phyloP scores from a whole-genome alignment of 2,113 vertebrate species.

The Circaetus gallicus region DNA sequence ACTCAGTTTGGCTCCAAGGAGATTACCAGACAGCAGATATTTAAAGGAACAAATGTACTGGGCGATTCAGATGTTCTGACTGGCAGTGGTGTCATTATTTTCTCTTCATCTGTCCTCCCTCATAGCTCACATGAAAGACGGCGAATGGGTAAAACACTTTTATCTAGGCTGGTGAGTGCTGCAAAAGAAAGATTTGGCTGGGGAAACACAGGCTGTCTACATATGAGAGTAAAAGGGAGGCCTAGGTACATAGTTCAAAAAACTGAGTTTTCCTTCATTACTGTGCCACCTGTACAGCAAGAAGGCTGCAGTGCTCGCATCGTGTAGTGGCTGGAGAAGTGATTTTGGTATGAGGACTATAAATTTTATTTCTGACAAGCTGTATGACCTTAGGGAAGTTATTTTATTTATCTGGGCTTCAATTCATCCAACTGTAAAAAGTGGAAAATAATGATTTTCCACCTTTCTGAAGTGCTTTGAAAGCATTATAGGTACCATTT shows the following conservation, averaged over 20 bases:
- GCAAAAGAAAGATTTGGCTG: not conserved
- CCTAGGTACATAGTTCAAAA: not conserved
- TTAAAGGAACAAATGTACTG: not conserved
- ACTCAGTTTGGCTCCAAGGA: not conserved
- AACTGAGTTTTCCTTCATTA: not conserved
- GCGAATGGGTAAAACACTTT: not conserved
- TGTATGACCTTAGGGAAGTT: not conserved
- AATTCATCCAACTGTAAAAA: not conserved
- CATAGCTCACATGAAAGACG: not conserved
- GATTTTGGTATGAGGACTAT: not conserved
- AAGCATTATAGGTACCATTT: not conserved
- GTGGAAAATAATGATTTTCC: constrained; percentile 4
- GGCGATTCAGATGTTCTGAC: not conserved
- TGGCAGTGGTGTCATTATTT: not conserved
- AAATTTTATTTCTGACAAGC: constrained; percentile 6
- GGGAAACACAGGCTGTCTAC: not conserved
- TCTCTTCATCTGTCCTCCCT: constrained; percentile 15
- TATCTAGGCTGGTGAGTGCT: not conserved
- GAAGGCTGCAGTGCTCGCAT: not conserved
- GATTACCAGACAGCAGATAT: not conserved
- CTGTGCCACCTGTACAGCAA: not conserved
- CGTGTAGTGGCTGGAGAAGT: not conserved
- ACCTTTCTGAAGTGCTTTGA: not conserved
- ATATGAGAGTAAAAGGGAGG: not conserved
- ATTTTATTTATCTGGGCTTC: constrained; percentile 7